phyloP scores from a whole-genome alignment of 2,113 vertebrate genomes.

The Callipepla californica region DNA sequence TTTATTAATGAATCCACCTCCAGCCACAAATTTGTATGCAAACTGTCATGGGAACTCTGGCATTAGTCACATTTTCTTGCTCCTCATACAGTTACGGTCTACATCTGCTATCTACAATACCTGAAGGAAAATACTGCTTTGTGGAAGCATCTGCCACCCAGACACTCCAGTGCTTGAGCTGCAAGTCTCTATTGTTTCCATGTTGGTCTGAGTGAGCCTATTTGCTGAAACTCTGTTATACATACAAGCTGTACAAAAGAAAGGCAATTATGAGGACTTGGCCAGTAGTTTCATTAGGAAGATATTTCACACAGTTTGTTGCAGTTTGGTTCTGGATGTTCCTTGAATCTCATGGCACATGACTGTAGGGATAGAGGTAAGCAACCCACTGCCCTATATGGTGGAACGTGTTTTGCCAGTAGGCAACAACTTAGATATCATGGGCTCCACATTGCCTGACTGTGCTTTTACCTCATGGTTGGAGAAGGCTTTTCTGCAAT shows the following conservation, averaged over 20 bases:
- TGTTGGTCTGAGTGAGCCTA: background rate
- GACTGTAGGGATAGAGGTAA: fast-evolving
- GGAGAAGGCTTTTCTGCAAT: background rate
- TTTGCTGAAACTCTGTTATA: background rate
- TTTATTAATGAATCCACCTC: slow-evolving; percentile 70
- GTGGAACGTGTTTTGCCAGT: background rate
- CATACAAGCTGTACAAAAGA: background rate
- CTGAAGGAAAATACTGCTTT: background rate
- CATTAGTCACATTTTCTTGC: slow-evolving; percentile 37
- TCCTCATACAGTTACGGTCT: slow-evolving; percentile 15
- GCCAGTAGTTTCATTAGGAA: background rate
- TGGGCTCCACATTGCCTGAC: fast-evolving
- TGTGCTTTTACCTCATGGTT: background rate
- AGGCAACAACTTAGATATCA: background rate
- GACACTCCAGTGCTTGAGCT: background rate
- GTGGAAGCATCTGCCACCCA: background rate
- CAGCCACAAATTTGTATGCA: slow-evolving; percentile 54
- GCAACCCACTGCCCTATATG: background rate
- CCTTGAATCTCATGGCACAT: background rate
- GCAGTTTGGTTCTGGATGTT: background rate
- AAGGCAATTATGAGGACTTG: background rate
- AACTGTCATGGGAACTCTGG: slow-evolving; percentile 34
- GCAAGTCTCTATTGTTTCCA: background rate
- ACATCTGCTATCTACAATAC: background rate
- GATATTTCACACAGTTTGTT: background rate